These are phyloP conservation scores for Diglossa cyanea DNA, from an alignment of 2,797 vertebrate genomes.

Conservation along the genomic window DNA sequence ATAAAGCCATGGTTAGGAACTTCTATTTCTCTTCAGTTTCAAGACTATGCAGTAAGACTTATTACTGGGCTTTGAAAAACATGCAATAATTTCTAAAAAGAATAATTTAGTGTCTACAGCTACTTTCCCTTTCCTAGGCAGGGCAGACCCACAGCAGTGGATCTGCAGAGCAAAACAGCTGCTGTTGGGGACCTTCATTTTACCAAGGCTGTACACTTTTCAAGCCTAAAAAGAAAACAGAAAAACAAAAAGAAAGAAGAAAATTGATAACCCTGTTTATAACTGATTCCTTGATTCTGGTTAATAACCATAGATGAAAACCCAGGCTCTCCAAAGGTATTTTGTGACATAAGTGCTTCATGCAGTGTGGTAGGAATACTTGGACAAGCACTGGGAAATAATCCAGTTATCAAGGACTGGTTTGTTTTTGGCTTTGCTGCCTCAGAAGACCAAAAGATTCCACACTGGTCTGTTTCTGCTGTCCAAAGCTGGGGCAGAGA, in stretches of 20 bases:
- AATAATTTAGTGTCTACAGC: neutral
- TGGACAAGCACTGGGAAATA: neutral
- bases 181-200: neutral
- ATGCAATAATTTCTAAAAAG: neutral
- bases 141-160: neutral
- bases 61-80: neutral
- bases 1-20: neutral
- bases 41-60: neutral
- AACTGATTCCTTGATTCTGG: neutral
- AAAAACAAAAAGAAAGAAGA: neutral
- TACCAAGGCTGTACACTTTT: neutral
- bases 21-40: neutral
- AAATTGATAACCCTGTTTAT: accelerated
- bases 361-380: accelerated
- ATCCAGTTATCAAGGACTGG: neutral
- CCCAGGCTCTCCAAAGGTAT: neutral
- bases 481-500: neutral
- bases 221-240: neutral
- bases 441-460: neutral
- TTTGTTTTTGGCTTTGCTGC: neutral
- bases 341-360: neutral
- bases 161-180: neutral
- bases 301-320: neutral
- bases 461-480: neutral
- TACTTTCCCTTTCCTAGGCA: neutral